phyloP scores from a whole-genome alignment of 2,797 vertebrate species.

The Benthosema pterotum region DNA sequence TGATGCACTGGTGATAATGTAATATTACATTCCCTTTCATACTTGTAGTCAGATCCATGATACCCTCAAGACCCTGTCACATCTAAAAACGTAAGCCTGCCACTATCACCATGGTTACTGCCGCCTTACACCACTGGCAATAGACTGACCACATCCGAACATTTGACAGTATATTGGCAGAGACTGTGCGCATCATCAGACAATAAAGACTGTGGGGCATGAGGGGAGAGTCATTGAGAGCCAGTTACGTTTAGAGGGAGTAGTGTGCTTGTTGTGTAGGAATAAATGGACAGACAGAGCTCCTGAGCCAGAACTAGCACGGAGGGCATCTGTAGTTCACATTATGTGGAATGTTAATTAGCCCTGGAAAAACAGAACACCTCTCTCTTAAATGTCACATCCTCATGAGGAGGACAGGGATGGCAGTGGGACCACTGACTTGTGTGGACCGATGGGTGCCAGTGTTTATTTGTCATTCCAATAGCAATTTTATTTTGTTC shows the following conservation, averaged over 20 bases:
- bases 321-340: slow-evolving; percentile 52
- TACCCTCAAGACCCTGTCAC: slow-evolving; percentile 50
- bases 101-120: slow-evolving; percentile 73
- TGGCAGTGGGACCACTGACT: slow-evolving; percentile 32
- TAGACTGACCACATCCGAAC: slow-evolving; percentile 66
- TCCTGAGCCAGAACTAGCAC: slow-evolving; percentile 17
- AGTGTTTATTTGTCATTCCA: slow-evolving; percentile 54
- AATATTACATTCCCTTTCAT: no score
- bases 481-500: slow-evolving; percentile 43
- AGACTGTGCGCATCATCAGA: slow-evolving; percentile 60
- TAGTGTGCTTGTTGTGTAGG: slow-evolving; percentile 15
- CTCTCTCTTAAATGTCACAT: slow-evolving; percentile 65
- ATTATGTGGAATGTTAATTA: slow-evolving; percentile 67
- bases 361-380: slow-evolving; percentile 47
- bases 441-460: slow-evolving; percentile 47
- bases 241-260: slow-evolving; percentile 30
- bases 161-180: slow-evolving; percentile 64
- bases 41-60: slow-evolving; percentile 52
- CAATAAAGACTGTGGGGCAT: slow-evolving; percentile 54
- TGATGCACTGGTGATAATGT: no score
- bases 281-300: slow-evolving; percentile 33
- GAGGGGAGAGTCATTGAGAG: slow-evolving; percentile 22
- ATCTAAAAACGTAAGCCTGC: slow-evolving; percentile 44
- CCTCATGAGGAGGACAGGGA: slow-evolving; percentile 47
- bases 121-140: slow-evolving; percentile 58